Evolutionary conservation across 2,113 vertebrate genomes (phyloP).

Genomic region (Polypterus senegalus): DNA sequence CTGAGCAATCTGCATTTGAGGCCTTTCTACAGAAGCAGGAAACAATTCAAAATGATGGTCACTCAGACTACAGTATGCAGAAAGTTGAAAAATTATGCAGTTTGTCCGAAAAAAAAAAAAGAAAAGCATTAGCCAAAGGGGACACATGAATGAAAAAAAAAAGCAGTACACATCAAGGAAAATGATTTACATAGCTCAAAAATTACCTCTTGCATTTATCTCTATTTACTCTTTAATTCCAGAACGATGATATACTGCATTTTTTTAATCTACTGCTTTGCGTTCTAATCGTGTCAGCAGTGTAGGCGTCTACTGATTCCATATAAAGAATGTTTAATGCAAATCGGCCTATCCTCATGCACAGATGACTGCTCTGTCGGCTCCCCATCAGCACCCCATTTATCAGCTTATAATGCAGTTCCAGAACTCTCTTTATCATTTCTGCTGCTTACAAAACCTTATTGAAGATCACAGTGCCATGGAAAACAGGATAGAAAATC

Average conservation of each 20-base stretch:
- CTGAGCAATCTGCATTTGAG: too few relatives aligned
- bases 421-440: conserved; percentile 15
- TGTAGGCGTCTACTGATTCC: conserved; percentile 28
- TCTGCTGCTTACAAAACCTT: neutral
- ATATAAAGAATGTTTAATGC: conserved; percentile 35
- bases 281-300: conserved; percentile 38
- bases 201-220: conserved; percentile 13
- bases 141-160: too few relatives aligned
- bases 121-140: too few relatives aligned
- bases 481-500: neutral
- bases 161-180: too few relatives aligned
- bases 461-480: neutral
- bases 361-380: conserved; percentile 34
- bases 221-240: conserved; percentile 31
- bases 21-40: too few relatives aligned
- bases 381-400: conserved; percentile 36
- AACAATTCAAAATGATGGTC: too few relatives aligned
- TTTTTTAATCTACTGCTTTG: conserved; percentile 32
- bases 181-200: too few relatives aligned
- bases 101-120: too few relatives aligned
- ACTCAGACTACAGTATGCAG: too few relatives aligned
- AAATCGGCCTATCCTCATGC: conserved; percentile 35
- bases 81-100: too few relatives aligned
- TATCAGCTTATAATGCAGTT: conserved; percentile 39
- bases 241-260: conserved; percentile 13